Evolutionary conservation across 2,113 vertebrate genomes (phyloP), one percentile per base, ranked within the genome.

Genomic region (Sitta europaea): DNA sequence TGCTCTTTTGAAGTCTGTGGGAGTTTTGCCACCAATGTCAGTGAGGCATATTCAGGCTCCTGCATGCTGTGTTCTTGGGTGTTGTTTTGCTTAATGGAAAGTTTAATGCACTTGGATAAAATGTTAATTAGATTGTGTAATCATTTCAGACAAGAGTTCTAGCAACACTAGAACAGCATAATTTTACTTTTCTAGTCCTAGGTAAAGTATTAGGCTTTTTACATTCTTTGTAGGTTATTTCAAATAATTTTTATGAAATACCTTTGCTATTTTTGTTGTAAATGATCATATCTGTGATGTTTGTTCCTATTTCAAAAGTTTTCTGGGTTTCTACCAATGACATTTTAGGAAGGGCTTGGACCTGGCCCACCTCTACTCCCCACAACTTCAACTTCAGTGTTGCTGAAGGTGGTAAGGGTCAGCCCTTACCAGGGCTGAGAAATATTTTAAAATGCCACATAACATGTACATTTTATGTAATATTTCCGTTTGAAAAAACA

Each of bases 31-130:
- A 54, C 48, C n/a, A 67, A 4, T 86, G 73, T 77, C 65, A 66
- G 72, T 83, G 31, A 83, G 50, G 35, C 81, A 87, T 20, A 92
- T 58, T 96, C 68, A 90, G 78, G 61, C 66, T 90, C 7, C 72
- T 82, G 54, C 74, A 66, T 88, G 76, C 74, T 82, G 43, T 88
- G 43, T 71, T 94, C 61, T 79, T 57, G 42, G 62, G 17, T 95
- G 35, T 57, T 70, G 14, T 86, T 71, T 92, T 95, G 57, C 63
- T 78, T 94, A 89, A 74, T 90, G 57, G 72, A 71, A 87, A 75
- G 36, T 92, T 79, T 65, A 95, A 83, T 90, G 27, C 50, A n/a
- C 29, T 88, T 76, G 82, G 54, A 83, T 68, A 94, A 94, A 90
- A 88, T 10, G 12, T 33, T 76, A 72, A 78, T 90, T 90, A 79